Evolutionary conservation across 1,140 invertebrate species (phyloP).

Genomic region (Sinonovacula constricta): DNA sequence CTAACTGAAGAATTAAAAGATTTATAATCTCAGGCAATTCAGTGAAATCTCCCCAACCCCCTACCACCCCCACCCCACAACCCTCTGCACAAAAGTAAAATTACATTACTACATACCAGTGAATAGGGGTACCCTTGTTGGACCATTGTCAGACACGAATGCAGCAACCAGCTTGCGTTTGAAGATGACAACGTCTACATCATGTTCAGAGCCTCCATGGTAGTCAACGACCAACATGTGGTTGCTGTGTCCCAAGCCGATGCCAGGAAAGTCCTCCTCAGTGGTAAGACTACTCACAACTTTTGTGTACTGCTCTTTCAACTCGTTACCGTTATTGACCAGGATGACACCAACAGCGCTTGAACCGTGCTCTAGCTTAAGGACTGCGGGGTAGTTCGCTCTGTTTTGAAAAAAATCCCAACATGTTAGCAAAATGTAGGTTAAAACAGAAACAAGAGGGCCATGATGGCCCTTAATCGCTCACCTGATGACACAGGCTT

Average conservation of each 20-base stretch:
- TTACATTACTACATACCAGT: slow-evolving; percentile 18
- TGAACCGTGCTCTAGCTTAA: slow-evolving; percentile 66
- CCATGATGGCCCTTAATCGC: too few relatives aligned
- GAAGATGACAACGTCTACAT: slow-evolving; percentile 61
- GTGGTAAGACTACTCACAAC: slow-evolving; percentile 34
- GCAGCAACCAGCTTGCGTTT: slow-evolving; percentile 59
- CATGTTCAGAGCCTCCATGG: slow-evolving; percentile 61
- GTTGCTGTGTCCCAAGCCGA: slow-evolving; percentile 60
- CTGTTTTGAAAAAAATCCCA: background rate
- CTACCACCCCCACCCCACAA: too few relatives aligned
- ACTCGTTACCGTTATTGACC: slow-evolving; percentile 51
- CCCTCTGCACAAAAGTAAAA: too few relatives aligned
- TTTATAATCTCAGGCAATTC: too few relatives aligned
- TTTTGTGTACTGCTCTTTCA: slow-evolving; percentile 23
- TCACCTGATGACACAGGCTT: too few relatives aligned
- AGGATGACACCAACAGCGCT: slow-evolving; percentile 62
- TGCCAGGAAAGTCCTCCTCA: slow-evolving; percentile 55
- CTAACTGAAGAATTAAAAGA: too few relatives aligned
- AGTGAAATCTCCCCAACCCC: too few relatives aligned
- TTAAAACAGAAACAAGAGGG: too few relatives aligned
- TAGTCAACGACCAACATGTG: slow-evolving; percentile 58
- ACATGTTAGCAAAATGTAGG: background rate
- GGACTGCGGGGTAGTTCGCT: slow-evolving; percentile 46
- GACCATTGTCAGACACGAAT: slow-evolving; percentile 65
- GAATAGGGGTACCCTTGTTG: slow-evolving; percentile 51